Conservation (phyloP, 2,888 invertebrate species). For the Spilarctia lutea region DNA sequence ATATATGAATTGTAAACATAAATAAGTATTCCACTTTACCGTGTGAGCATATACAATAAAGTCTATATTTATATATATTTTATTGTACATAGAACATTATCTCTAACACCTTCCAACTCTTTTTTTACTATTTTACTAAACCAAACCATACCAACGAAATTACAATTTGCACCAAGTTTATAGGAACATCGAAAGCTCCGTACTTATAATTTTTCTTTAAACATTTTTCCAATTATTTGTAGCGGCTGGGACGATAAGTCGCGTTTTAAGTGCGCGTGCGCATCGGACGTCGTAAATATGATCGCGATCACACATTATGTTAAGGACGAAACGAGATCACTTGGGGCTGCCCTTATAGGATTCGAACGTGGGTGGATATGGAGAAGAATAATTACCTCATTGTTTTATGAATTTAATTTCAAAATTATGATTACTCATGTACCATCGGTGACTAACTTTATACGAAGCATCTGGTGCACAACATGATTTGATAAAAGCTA, state of each 20-base stretch:
- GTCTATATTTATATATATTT: no score
- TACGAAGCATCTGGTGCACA: background rate
- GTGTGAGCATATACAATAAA: background rate
- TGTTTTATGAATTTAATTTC: conserved; percentile 5
- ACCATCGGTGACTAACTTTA: background rate
- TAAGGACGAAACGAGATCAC: conserved; percentile 63
- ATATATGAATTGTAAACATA: background rate
- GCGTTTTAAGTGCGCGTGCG: conserved; percentile 52
- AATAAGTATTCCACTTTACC: background rate
- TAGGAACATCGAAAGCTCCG: conserved; percentile 7
- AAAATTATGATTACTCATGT: background rate
- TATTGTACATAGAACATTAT: no score
- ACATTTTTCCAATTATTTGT: conserved; percentile 59
- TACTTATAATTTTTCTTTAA: conserved; percentile 26
- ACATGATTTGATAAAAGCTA: background rate
- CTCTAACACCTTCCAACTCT: background rate
- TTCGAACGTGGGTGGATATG: conserved; percentile 44
- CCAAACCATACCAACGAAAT: background rate
- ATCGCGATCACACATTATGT: conserved; percentile 73
- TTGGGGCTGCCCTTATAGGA: conserved; percentile 46
- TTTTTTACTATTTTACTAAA: background rate
- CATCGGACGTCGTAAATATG: conserved; percentile 71
- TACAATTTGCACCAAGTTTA: background rate
- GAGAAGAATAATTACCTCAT: conserved; percentile 12
- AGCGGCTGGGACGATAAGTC: conserved; percentile 54